These are phyloP conservation scores for Drosophila yooni DNA, from an alignment of 2,888 invertebrate genomes.

Conservation along the genomic window DNA sequence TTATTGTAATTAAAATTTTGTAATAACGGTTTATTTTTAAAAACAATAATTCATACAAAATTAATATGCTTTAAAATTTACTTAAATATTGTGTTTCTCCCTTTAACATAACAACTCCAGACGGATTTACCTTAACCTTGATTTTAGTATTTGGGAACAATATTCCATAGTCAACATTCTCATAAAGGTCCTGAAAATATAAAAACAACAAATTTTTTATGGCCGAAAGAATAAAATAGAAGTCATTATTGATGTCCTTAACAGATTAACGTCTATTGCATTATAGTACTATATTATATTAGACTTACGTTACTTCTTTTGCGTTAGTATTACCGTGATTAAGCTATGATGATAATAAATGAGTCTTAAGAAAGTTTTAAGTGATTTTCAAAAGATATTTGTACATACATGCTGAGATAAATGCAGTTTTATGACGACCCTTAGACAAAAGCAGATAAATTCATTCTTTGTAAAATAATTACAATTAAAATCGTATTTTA, in stretches of 20 bases:
- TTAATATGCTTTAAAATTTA: conserved; percentile 30
- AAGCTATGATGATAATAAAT: conserved; percentile 1
- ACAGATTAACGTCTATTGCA: not conserved
- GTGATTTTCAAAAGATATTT: not conserved
- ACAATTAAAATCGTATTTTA: not conserved
- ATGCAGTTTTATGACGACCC: not conserved
- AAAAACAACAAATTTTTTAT: conserved; percentile 24
- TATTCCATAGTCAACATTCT: conserved; percentile 94
- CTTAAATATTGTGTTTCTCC: conserved; percentile 89
- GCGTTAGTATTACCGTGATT: not conserved
- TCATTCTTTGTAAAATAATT: not conserved
- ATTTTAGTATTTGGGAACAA: conserved; percentile 94
- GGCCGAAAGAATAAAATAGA: not conserved
- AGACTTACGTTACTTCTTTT: not conserved
- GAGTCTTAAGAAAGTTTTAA: not conserved
- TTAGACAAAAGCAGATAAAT: not conserved
- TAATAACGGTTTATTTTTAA: conserved; percentile 3
- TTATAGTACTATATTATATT: conserved; percentile 1
- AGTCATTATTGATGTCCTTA: not conserved
- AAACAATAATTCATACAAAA: conserved; percentile 5
- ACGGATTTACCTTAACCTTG: conserved; percentile 96
- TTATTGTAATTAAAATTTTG: not conserved
- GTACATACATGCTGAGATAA: conserved; percentile 11
- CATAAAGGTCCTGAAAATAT: conserved; percentile 92
- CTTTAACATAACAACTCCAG: conserved; percentile 94